These are phyloP conservation scores for Dyspetes luteomarginatus DNA, from an alignment of 2,888 invertebrate species.

Conservation along the genomic window DNA sequence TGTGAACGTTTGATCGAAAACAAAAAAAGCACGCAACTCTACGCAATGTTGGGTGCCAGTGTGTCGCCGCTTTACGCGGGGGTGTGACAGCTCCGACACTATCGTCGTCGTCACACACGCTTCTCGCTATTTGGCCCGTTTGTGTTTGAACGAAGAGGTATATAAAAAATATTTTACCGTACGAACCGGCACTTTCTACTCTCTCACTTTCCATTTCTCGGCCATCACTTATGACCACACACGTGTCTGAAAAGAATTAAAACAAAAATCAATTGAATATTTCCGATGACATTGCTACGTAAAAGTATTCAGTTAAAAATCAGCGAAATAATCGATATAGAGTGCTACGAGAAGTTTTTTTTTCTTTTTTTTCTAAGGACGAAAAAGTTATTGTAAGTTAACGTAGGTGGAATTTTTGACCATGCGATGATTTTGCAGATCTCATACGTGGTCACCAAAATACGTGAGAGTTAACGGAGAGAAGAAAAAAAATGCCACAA, in stretches of 20 bases:
- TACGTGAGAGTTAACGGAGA: background rate
- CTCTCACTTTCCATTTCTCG: conserved; percentile 59
- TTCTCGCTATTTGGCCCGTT: conserved; percentile 52
- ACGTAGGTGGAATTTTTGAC: background rate
- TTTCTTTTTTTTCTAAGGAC: background rate
- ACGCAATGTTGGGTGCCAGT: conserved; percentile 25
- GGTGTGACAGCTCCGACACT: conserved; percentile 69
- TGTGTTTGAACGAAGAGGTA: conserved; percentile 49
- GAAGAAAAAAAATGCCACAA: conserved; percentile 70
- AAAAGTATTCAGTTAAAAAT: background rate
- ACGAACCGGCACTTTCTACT: conserved; percentile 56
- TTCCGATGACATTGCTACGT: background rate
- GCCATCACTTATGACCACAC: background rate
- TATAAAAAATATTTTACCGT: conserved; percentile 19
- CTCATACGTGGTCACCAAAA: background rate
- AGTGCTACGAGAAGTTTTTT: conserved; percentile 1
- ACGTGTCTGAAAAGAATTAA: background rate
- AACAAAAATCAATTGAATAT: conserved; percentile 9
- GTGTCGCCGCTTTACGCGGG: conserved; percentile 61
- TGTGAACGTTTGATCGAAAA: conserved; percentile 17
- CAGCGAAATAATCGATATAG: conserved; percentile 2
- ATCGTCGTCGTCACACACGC: background rate
- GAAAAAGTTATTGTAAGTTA: conserved; percentile 22
- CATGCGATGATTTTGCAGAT: conserved; percentile 42
- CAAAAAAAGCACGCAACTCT: background rate